Evolutionary conservation across 2,113 vertebrate species (phyloP).

Genomic region (Chloebia gouldiae): DNA sequence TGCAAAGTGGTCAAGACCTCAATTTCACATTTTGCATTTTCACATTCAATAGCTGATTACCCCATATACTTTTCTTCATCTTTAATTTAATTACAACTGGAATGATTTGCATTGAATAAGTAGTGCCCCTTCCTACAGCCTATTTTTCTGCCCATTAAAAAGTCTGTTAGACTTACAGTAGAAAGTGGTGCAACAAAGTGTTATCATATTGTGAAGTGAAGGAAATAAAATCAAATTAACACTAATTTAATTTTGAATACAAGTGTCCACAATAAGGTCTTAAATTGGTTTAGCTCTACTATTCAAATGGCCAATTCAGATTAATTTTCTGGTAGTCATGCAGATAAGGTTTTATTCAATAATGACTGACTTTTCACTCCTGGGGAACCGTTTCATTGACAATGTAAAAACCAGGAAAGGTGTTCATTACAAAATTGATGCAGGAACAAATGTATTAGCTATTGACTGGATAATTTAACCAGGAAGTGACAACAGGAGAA

Average conservation of each 20-base stretch:
- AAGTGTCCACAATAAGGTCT: not conserved
- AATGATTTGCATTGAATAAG: not conserved
- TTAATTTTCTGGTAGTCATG: not conserved
- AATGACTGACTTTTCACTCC: not conserved
- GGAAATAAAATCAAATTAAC: not conserved
- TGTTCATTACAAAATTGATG: not conserved
- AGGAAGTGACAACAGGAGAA: not conserved
- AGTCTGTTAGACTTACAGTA: not conserved
- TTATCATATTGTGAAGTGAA: not conserved
- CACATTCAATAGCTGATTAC: not conserved
- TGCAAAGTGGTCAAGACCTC: not conserved
- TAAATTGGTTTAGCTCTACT: not conserved
- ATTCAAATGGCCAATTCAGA: not conserved
- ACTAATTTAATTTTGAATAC: constrained; percentile 3
- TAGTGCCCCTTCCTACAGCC: not conserved
- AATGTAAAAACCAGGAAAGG: not conserved
- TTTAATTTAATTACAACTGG: not conserved
- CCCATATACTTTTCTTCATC: not conserved
- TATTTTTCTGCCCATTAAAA: not conserved
- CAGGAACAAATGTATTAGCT: not conserved
- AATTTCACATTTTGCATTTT: not conserved
- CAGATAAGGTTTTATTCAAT: not conserved
- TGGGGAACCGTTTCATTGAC: not conserved
- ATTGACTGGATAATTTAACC: not conserved
- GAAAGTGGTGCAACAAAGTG: not conserved